A percentile compares a stretch with the other conserved stretches of the same genome.
These are phyloP conservation scores for Synanceia verrucosa DNA, from an alignment of 2,797 vertebrate genomes.

Conservation along the genomic window DNA sequence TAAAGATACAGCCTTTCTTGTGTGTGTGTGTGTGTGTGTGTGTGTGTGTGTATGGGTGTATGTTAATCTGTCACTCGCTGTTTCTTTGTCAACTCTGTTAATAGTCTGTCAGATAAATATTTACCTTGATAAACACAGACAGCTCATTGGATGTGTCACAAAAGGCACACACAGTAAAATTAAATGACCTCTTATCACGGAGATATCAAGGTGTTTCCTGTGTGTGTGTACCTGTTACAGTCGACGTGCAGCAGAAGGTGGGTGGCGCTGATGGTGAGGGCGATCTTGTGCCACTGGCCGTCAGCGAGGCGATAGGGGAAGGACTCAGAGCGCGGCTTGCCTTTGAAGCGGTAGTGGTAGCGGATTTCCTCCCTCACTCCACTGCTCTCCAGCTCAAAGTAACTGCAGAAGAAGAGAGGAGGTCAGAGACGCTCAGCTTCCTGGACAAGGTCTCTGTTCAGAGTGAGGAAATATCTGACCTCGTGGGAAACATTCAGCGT, in stretches of 20 bases:
- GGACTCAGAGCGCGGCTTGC: slow-evolving; percentile 88
- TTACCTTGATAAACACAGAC: slow-evolving; percentile 48
- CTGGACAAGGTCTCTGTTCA: background rate
- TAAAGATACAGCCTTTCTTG: background rate
- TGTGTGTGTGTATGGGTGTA: no score
- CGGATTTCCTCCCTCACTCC: slow-evolving; percentile 92
- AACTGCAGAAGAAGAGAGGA: slow-evolving; percentile 77
- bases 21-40: background rate
- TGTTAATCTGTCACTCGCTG: slow-evolving; percentile 47
- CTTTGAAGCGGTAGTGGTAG: slow-evolving; percentile 90
- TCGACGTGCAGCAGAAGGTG: slow-evolving; percentile 92
- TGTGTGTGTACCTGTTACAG: slow-evolving; percentile 89
- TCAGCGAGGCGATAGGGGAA: slow-evolving; percentile 94
- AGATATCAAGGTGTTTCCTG: background rate
- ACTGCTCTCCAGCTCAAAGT: slow-evolving; percentile 96
- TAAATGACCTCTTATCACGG: slow-evolving; percentile 12
- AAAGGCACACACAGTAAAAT: slow-evolving; percentile 28
- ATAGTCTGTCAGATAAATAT: slow-evolving; percentile 61
- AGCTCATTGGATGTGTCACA: slow-evolving; percentile 59
- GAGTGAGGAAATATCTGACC: background rate
- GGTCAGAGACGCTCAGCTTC: slow-evolving; percentile 8
- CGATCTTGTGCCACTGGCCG: slow-evolving; percentile 93
- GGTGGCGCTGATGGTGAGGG: slow-evolving; percentile 89
- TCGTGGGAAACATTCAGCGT: background rate
- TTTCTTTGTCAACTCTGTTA: slow-evolving; percentile 35